Base-by-base conservation (phyloP, 2,888 invertebrate species). In the Melitaea athalia region DNA sequence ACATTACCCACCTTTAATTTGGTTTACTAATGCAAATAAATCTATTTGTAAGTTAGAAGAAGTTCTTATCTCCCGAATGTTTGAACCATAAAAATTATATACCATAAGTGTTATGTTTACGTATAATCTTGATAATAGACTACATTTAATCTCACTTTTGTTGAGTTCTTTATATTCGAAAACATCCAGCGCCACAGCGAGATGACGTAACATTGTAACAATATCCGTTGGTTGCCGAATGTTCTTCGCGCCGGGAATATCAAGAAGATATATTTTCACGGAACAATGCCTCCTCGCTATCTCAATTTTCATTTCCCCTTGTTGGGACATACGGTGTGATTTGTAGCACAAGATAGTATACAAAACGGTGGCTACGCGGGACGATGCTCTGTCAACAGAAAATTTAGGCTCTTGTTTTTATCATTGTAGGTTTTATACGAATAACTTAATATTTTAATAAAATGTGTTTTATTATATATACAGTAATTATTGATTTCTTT, bases 261-360 rank as follows among this genome's bases (percentile, higher is more conserved):
- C 89, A 89, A 89, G 88, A 87, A 89, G 88, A 91, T 91, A 89
- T 90, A 91, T 89, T 89, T 91, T 88, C 89, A 90, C 88, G 88
- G 91, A 91, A 91, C 91, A 91, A 91, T 91, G 90, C 86, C 86
- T 85, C 81, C 85, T 38, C 86, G 90, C 90, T 91, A 91, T 91
- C 91, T 91, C 90, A 91, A 91, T 91, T 91, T 91, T 91, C 90
- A 89, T 91, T 90, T 90, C 89, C 88, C 90, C 89, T 88, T 85
- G 83, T 86, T 82, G 88, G 87, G 86, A 88, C 89, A 89, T 89
- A 89, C 89, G 88, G 85, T 90, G 90, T 91, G 91, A 91, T 91
- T 91, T 91, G 91, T 91, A 89, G 90, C 89, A 81, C 81, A 81
- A 91, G 91, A 91, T 91, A 91, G 90, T 89, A 90, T 87, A 90